Evolutionary conservation across 37 sponge, comb jelly and placozoan species (phyloP).

Genomic region (Petrosia ficiformis): DNA sequence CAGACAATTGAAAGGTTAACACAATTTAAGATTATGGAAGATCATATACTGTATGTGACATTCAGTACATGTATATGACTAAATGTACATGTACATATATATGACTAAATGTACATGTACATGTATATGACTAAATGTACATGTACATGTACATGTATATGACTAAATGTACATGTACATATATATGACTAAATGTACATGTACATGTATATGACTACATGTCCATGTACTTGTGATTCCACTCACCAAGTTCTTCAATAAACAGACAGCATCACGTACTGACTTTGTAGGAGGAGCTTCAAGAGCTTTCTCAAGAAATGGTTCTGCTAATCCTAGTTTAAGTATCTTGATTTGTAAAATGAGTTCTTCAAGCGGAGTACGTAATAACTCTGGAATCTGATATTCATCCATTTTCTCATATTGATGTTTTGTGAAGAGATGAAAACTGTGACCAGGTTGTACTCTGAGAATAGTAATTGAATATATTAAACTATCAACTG

Average conservation of each 20-base stretch:
- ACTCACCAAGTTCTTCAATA: conserved; percentile 56
- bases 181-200: too few species aligned
- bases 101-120: too few species aligned
- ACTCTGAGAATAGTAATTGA: conserved; percentile 37
- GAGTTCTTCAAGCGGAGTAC: conserved; percentile 81
- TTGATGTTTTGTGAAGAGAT: conserved; percentile 52
- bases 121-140: too few species aligned
- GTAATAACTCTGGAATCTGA: conserved; percentile 77
- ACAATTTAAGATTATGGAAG: too few species aligned
- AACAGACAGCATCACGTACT: conserved; percentile 37
- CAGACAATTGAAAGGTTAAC: conserved; percentile 3
- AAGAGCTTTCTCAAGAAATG: conserved; percentile 66
- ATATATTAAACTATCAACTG: background rate
- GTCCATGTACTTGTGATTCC: too few species aligned
- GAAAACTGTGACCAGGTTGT: conserved; percentile 67
- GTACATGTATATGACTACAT: too few species aligned
- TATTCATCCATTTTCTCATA: conserved; percentile 50
- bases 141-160: too few species aligned
- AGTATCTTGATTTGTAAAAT: conserved; percentile 80
- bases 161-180: too few species aligned
- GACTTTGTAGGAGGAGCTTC: conserved; percentile 55
- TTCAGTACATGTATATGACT: background rate
- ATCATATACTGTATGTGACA: background rate
- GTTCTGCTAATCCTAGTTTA: conserved; percentile 40
- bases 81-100: conserved; percentile 1